These are phyloP conservation scores for Arenicola marina DNA, from an alignment of 2,888 invertebrate species.

Conservation along the genomic window DNA sequence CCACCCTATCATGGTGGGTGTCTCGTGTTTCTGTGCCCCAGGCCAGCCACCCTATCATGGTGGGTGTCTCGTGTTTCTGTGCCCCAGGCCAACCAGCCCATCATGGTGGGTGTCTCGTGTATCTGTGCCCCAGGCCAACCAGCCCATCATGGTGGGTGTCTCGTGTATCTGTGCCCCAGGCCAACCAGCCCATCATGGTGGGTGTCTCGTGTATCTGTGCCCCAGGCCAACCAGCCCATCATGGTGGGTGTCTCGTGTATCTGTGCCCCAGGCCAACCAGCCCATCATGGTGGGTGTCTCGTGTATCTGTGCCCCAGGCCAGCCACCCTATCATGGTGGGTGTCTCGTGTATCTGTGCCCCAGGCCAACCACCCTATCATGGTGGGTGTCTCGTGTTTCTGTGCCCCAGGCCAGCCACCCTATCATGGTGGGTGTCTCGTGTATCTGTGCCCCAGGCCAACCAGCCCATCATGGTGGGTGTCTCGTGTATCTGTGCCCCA, in stretches of 20 bases:
- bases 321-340: constrained; percentile 91
- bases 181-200: constrained; percentile 95
- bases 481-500: not conserved
- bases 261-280: no score
- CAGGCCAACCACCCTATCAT: constrained; percentile 95
- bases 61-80: constrained; percentile 51
- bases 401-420: no score
- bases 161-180: not conserved
- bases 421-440: constrained; percentile 74
- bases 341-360: not conserved
- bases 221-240: constrained; percentile 95
- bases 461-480: constrained; percentile 88
- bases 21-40: not conserved
- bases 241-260: constrained; percentile 68
- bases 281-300: constrained; percentile 80
- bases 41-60: constrained; percentile 96
- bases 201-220: not conserved
- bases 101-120: constrained; percentile 71
- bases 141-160: constrained; percentile 84
- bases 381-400: constrained; percentile 64
- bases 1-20: constrained; percentile 88
- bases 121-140: no score
- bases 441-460: no score
- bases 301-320: no score
- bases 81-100: constrained; percentile 96